phyloP scores from a whole-genome alignment of 1,140 invertebrate species.

The Ceratosolen fusciceps region DNA sequence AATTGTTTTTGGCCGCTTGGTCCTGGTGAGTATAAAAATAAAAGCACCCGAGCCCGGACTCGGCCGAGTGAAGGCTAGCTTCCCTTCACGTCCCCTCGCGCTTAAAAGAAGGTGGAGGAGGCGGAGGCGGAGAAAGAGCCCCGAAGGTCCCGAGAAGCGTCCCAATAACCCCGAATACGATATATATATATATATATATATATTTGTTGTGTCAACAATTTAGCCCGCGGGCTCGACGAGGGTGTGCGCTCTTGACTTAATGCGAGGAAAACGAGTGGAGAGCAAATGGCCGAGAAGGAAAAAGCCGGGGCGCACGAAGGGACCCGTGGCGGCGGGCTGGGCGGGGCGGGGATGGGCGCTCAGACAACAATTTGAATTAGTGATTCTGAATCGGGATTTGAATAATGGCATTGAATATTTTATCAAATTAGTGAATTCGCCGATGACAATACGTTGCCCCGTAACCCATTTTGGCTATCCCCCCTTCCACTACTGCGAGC shows the following conservation, averaged over 20 bases:
- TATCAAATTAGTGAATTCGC: slow-evolving; percentile 27
- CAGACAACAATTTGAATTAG: slow-evolving; percentile 38
- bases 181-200: too few species aligned
- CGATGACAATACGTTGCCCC: not conserved
- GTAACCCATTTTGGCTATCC: too few species aligned
- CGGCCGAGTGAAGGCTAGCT: not conserved
- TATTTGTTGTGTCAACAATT: slow-evolving; percentile 71
- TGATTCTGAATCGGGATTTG: slow-evolving; percentile 43
- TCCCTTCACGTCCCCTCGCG: slow-evolving; percentile 24
- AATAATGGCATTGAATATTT: slow-evolving; percentile 45
- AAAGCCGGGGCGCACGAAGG: not conserved
- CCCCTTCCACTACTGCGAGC: too few species aligned
- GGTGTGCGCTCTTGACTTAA: slow-evolving; percentile 64
- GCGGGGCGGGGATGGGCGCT: not conserved
- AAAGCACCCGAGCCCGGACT: slow-evolving; percentile 26
- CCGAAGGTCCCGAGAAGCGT: too few species aligned
- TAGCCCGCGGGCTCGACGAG: slow-evolving; percentile 58
- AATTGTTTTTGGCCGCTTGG: not conserved
- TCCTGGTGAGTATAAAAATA: slow-evolving; percentile 28
- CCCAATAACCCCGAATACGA: slow-evolving; percentile 58
- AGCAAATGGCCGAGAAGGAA: slow-evolving; percentile 21
- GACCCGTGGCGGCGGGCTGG: not conserved
- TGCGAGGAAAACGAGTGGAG: slow-evolving; percentile 54
- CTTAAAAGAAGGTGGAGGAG: not conserved
- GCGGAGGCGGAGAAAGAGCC: too few species aligned